phyloP scores from a whole-genome alignment of 2,888 invertebrate genomes.

The Mythimna pallens region DNA sequence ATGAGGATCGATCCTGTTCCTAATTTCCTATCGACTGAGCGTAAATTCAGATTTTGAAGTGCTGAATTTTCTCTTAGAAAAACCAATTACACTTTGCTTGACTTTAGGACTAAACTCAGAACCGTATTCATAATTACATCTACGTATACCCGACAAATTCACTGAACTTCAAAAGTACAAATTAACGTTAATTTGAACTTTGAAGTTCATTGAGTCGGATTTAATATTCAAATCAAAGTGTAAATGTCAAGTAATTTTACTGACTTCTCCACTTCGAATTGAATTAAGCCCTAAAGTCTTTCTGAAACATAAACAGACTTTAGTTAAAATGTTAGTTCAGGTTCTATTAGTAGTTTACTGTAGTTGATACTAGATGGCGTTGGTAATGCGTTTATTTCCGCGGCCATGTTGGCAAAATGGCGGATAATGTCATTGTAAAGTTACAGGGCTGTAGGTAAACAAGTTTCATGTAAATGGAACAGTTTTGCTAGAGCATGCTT shows the following conservation, averaged over 20 bases:
- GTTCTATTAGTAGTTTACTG: slow-evolving; percentile 51
- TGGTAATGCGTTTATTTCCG: slow-evolving; percentile 76
- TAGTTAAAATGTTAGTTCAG: slow-evolving; percentile 23
- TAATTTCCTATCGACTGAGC: not conserved
- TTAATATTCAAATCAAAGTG: slow-evolving; percentile 24
- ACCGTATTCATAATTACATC: not conserved
- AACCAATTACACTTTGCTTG: not conserved
- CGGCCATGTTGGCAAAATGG: slow-evolving; percentile 73
- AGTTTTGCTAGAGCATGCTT: not conserved
- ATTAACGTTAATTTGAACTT: slow-evolving; percentile 11
- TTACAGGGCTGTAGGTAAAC: slow-evolving; percentile 12
- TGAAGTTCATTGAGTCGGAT: slow-evolving; percentile 10
- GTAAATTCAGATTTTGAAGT: not conserved
- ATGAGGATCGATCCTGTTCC: not conserved
- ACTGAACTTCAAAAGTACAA: slow-evolving; percentile 21
- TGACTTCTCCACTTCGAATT: not conserved
- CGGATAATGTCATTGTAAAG: slow-evolving; percentile 45
- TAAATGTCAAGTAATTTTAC: slow-evolving; percentile 28
- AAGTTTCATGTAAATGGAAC: not conserved
- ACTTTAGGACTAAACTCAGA: not conserved
- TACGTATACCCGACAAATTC: not conserved
- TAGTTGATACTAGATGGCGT: slow-evolving; percentile 63
- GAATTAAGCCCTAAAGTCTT: not conserved
- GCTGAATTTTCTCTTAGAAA: not conserved
- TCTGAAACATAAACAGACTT: not conserved